Evolutionary conservation across 2,797 vertebrate species (phyloP).

Genomic region (Knipowitschia caucasica): DNA sequence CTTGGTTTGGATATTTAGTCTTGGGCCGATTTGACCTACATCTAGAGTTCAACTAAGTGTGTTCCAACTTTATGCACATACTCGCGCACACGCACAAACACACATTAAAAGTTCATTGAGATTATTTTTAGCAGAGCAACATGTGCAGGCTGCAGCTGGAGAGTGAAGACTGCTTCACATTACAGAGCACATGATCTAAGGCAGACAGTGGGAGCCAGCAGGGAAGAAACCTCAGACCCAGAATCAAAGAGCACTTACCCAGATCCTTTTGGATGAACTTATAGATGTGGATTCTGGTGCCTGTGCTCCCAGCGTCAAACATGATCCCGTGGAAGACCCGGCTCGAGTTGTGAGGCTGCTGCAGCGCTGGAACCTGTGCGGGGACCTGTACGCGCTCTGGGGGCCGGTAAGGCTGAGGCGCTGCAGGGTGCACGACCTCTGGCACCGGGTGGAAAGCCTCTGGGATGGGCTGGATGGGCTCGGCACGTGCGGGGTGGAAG

Average conservation of each 20-base stretch:
- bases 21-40: constrained; percentile 38
- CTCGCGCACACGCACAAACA: constrained; percentile 54
- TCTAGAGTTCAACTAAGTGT: constrained; percentile 29
- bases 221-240: constrained; percentile 8
- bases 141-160: constrained; percentile 35
- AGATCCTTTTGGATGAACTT: constrained; percentile 91
- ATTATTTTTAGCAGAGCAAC: constrained; percentile 50
- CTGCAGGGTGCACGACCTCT: constrained; percentile 56
- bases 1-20: constrained; percentile 28
- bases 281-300: constrained; percentile 96
- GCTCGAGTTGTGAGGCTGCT: constrained; percentile 67
- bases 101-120: constrained; percentile 49
- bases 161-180: constrained; percentile 57
- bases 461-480: constrained; percentile 53
- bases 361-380: constrained; percentile 47
- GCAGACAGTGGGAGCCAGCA: constrained; percentile 25
- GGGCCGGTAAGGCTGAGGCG: constrained; percentile 43
- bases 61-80: no score
- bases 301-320: constrained; percentile 98
- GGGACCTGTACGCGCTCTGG: constrained; percentile 16
- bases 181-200: constrained; percentile 63
- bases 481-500: constrained; percentile 57
- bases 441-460: constrained; percentile 66
- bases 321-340: constrained; percentile 90
- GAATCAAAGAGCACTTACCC: constrained; percentile 70